Conservation (phyloP, 2,113 vertebrate species). For the Crotalus helleri region DNA sequence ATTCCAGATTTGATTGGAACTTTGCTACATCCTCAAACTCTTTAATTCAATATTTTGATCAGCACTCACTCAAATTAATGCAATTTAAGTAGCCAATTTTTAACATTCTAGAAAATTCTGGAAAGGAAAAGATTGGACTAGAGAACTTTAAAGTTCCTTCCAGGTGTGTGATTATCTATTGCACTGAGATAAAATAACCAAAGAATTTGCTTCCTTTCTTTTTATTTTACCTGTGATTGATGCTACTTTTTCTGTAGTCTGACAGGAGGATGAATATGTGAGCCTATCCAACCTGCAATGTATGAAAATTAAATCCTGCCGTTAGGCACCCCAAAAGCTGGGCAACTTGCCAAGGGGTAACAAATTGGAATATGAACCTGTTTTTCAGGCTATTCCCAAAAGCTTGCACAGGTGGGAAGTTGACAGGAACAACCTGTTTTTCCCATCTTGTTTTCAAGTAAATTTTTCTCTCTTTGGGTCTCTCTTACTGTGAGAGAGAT, state of each 20-base stretch:
- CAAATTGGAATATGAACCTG: constrained; percentile 18
- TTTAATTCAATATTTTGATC: background rate
- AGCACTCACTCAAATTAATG: background rate
- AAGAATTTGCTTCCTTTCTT: background rate
- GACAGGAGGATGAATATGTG: constrained; percentile 20
- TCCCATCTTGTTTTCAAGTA: constrained; percentile 11
- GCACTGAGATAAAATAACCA: background rate
- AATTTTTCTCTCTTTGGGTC: background rate
- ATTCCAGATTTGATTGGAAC: background rate
- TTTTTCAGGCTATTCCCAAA: constrained; percentile 19
- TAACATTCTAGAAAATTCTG: background rate
- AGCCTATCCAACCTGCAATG: constrained; percentile 13
- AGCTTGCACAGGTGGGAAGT: constrained; percentile 7
- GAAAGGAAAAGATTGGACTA: background rate
- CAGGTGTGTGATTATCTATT: background rate
- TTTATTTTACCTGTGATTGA: constrained; percentile 8
- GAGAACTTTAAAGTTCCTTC: background rate
- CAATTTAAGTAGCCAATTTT: background rate
- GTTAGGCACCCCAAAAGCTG: constrained; percentile 17
- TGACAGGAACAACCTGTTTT: constrained; percentile 21
- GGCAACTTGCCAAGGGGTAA: constrained; percentile 26
- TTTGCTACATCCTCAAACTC: background rate
- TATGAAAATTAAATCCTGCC: constrained; percentile 48
- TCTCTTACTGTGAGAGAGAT: background rate
- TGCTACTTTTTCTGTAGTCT: constrained; percentile 34